Evolutionary conservation across 2,888 invertebrate genomes (phyloP), one percentile per base, ranked within the genome.

Genomic region (Eustalomyia histrio): DNA sequence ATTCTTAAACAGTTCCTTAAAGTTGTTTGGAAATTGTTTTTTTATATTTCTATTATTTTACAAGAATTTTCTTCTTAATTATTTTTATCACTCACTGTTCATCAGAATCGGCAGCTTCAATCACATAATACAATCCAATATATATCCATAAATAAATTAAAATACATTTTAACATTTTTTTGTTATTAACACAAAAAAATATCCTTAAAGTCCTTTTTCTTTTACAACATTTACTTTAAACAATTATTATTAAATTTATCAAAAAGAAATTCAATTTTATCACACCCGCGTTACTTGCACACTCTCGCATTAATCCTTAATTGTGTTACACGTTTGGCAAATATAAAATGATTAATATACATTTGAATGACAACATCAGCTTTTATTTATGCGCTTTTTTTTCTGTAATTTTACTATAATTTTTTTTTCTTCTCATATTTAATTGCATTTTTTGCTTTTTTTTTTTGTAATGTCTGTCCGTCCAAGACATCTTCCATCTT

Each of bases 51-150:
- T n/a, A n/a, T 29, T 29, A 6, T 29, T 29, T 29, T 29, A 29
- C 21, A 3, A 21, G 4, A 21, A 21, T 21, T 21, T 6, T 29
- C 7, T 29, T 29, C 7, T 6, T 29, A 29, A 29, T 29, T 29
- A 29, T 29, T 29, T 29, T 6, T 7, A 29, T 29, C 29, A 79
- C 86, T 85, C 82, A 88, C 88, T 88, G 85, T 83, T 88, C 88
- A n/a, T 85, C 84, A 7, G 86, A 87, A 74, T 84, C 85, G 60
- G 83, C 84, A 1, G 87, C 87, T 69, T 79, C 71, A 65, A 81
- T 74, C 64, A 79, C 68, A 74, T 68, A 76, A 43, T 76, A 67
- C 67, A 81, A 33, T 74, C 78, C 81, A 69, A 69, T 74, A 47
- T 57, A 81, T 61, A 81, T 69, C 81, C 81, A 81, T 74, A 81